Base-by-base conservation (phyloP, 2,113 vertebrate species). In the Melanocharis versteri region DNA sequence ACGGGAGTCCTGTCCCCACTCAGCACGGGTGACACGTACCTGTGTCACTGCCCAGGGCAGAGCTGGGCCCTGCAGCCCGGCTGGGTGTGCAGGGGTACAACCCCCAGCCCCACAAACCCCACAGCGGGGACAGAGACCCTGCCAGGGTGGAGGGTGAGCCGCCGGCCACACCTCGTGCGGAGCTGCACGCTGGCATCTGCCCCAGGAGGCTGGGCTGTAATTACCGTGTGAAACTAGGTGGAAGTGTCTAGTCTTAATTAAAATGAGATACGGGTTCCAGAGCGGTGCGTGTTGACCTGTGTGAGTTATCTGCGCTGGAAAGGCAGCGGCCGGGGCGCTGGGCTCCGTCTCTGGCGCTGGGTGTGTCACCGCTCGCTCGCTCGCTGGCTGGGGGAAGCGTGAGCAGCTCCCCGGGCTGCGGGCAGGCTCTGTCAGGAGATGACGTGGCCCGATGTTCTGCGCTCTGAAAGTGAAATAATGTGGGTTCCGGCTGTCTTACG, bases 181-280 rank as follows among this genome's bases (percentile, higher is more conserved):
- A 50, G 64, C 64, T 13, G 42, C 4, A 4, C 0, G 2, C 72
- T 81, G 54, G 24, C 54, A 33, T 33, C 92, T 91, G 81, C 84
- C 27, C 39, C 45, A 0, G 9, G 37, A 35, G 30, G 73, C 81
- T 39, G 17, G 35, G 33, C 87, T 64, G 45, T 78, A 75, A 89
- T 91, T 89, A 62, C 51, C 15, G 65, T 5, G 39, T 15, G 75
- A 47, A 93, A 21, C 39, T 9, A 44, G 44, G 70, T 84, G n/a
- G 24, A 78, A 96, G 61, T 60, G 92, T 87, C 90, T 95, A 1
- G 81, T 37, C 60, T 71, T 68, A 75, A 94, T 95, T 79, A 82
- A 84, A 95, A 82, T 58, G 93, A 95, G 84, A 31, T 69, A 7
- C 0, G 44, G 73, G 21, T 28, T 84, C 23, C 79, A 3, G 30